Evolutionary conservation across 2,797 vertebrate species (phyloP).

Genomic region (Chloroceryle inda): DNA sequence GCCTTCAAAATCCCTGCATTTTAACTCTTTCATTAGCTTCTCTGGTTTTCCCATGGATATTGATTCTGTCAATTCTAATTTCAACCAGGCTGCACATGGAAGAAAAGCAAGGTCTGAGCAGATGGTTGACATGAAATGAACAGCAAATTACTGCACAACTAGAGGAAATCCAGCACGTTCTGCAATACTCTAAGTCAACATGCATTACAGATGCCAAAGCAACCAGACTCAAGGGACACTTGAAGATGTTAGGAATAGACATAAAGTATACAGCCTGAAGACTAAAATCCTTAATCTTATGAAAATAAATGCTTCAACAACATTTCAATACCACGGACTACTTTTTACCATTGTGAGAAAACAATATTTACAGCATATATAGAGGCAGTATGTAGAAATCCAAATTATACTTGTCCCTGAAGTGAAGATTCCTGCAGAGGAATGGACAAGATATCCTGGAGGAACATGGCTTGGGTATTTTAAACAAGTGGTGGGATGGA

Average conservation of each 20-base stretch:
- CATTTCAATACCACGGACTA: neutral
- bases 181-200: neutral
- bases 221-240: neutral
- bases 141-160: neutral
- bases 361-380: neutral
- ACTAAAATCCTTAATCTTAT: neutral
- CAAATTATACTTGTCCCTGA: neutral
- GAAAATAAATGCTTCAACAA: neutral
- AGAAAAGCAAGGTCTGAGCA: conserved; percentile 6
- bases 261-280: neutral
- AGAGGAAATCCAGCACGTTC: neutral
- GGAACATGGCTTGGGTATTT: neutral
- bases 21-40: neutral
- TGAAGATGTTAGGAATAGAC: neutral
- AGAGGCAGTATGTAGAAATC: neutral
- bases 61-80: conserved; percentile 8
- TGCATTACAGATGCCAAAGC: neutral
- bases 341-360: neutral
- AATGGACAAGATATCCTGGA: neutral
- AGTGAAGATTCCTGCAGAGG: neutral
- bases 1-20: neutral
- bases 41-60: neutral
- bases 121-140: neutral
- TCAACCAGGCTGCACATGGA: neutral
- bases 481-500: neutral